Base-by-base conservation (phyloP, 2,113 vertebrate genomes). In the Synodontis membranacea region DNA sequence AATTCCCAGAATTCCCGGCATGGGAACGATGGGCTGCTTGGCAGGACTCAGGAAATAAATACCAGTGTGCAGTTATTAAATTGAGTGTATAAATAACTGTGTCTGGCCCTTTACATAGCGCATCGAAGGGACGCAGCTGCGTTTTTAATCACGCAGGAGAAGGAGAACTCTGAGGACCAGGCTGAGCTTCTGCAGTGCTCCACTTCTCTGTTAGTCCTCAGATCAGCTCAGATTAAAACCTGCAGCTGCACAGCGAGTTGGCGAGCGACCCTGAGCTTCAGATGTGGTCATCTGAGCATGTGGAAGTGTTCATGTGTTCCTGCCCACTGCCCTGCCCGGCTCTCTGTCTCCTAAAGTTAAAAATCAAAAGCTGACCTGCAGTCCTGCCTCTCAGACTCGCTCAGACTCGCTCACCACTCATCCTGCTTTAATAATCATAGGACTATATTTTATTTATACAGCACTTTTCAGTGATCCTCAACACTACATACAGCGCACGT, bases 201-300 rank as follows among this genome's bases (percentile, higher is more conserved):
- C 5, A 0, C 48, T 39, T 54, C 64, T 70, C 31, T 23, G 10
- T 54, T 37, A 37, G 31, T 82, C 56, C 25, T 48, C 28, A 64
- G 42, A 64, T 82, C 8, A 17, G 28, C n/a, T 78, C 46, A 31
- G 92, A 89, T 91, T 91, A 92, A 86, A 91, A 84, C 50, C 86
- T 91, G 92, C 92, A 50, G 93, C 90, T 91, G 81, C 86, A 86
- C 72, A 91, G 92, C 92, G 88, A 93, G 91, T 93, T 94, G 93
- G 93, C 92, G 92, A 88, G 84, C 79, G 88, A 90, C 89, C 89
- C 76, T 68, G 84, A 80, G 89, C 88, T 88, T 94, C 83, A 90
- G 92, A 95, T 94, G 94, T 95, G 94, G 94, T 91, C 84, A 12
- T 44, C 66, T 84, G 86, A 64, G 87, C 94, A 94, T 93, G 93